Base-by-base conservation (phyloP, 1,140 invertebrate species). In the Danaus plexippus region DNA sequence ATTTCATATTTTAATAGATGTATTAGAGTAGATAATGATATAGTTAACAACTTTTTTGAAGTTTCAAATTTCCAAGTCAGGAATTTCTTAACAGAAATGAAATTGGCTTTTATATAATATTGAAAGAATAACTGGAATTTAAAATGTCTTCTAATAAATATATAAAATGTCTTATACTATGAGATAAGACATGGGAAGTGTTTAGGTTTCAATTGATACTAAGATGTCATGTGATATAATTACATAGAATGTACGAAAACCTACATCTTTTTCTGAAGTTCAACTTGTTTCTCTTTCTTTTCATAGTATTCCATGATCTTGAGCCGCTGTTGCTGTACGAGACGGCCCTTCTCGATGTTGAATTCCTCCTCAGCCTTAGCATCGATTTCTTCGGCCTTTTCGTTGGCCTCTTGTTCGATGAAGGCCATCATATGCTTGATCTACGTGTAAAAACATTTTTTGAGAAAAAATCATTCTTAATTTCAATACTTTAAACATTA, bases 391-490 rank as follows among this genome's bases (percentile, higher is more conserved):
- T 99, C 98, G 45, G 97, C 98, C 89, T 99, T 99, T 91, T 99
- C 98, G 92, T 98, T 99, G 85, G 98, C 98, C 88, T 99, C 98
- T 91, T 99, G 98, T 89, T 99, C 98, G 88, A 99, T 99, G 91
- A 99, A 99, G 88, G 97, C 98, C 96, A 99, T 99, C 98, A 99
- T 99, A 88, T 99, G 98, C 89, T 98, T 97, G 87, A 99, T 98
- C 97, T 99, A 72, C 64, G 18, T 59, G 40, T 63, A 67, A 70
- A 69, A 54, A 60, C 45, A 42, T 2, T 57, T 32, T 11, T n/a
- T 12, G 53, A 45, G 9, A 50, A n/a, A 43, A 43, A 8, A 11
- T 8, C 40, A 41, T 40, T 9, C 8, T 52, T 10, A 52, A 8
- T 32, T 32, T 32, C 22, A 32, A 32, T 32, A 32, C 7, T 32